A percentile compares a stretch with the other conserved stretches of the same genome.
Evolutionary conservation across 2,113 vertebrate genomes (phyloP).

Genomic region (Typhlomys cinereus): DNA sequence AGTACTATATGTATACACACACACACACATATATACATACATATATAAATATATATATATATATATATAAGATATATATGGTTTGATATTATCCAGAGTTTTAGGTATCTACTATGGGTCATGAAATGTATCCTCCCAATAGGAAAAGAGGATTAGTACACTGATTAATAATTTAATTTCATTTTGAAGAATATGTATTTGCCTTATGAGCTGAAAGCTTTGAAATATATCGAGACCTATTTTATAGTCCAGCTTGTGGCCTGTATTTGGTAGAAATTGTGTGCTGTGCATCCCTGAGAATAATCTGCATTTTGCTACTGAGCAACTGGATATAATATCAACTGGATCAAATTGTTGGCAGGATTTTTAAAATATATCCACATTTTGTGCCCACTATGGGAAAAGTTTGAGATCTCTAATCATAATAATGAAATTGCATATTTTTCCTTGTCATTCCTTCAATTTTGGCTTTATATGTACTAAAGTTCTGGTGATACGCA

Average conservation of each 20-base stretch:
- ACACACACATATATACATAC: too few relatives aligned
- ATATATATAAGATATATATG: background rate
- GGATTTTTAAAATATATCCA: slow-evolving; percentile 11
- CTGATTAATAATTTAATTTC: slow-evolving; percentile 4
- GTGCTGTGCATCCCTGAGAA: background rate
- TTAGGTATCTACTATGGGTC: background rate
- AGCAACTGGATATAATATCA: slow-evolving; percentile 14
- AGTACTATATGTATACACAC: background rate
- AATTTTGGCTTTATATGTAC: background rate
- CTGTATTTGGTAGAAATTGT: slow-evolving; percentile 32
- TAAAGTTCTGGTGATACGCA: slow-evolving; percentile 8
- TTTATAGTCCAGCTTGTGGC: slow-evolving; percentile 19
- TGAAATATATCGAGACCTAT: slow-evolving; percentile 36
- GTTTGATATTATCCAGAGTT: background rate
- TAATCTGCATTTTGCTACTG: slow-evolving; percentile 20
- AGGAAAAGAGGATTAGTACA: background rate
- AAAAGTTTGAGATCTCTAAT: background rate
- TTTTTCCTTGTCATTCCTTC: background rate
- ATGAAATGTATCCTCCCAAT: background rate
- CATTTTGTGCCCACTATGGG: slow-evolving; percentile 1
- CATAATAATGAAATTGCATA: background rate
- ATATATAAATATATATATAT: background rate
- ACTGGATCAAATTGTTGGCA: background rate
- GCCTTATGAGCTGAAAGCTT: slow-evolving; percentile 38
- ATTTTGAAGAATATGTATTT: background rate